Conservation (phyloP, 2,797 vertebrate species). For the Anomalospiza imberbis region DNA sequence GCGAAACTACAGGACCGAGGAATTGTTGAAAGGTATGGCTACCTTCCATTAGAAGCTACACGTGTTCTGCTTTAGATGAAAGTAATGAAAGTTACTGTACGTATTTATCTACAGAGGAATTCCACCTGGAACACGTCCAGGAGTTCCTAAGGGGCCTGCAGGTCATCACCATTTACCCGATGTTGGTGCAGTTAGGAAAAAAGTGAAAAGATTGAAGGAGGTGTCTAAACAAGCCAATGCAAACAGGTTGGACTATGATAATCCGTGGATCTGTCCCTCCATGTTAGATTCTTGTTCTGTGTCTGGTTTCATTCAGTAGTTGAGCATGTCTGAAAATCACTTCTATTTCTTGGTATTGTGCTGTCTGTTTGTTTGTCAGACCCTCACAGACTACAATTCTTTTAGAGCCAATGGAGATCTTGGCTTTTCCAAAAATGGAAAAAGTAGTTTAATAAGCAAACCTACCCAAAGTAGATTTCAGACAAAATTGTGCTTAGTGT, state of each 20-base stretch:
- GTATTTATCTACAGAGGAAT: constrained; percentile 69
- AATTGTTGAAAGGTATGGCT: constrained; percentile 69
- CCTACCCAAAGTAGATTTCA: neutral
- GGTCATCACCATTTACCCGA: constrained; percentile 70
- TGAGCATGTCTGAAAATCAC: neutral
- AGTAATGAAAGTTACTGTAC: constrained; percentile 62
- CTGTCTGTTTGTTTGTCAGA: constrained; percentile 29
- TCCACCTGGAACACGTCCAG: constrained; percentile 73
- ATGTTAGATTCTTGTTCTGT: constrained; percentile 48
- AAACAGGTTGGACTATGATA: constrained; percentile 68
- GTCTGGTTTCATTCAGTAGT: constrained; percentile 9
- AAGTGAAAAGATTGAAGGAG: constrained; percentile 84
- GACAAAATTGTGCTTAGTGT: neutral
- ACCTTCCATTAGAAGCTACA: neutral
- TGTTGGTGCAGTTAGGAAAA: constrained; percentile 79
- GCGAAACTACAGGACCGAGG: constrained; percentile 19
- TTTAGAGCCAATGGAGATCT: neutral
- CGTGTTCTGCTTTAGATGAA: constrained; percentile 33
- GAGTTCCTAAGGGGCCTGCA: constrained; percentile 73
- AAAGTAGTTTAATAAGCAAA: neutral
- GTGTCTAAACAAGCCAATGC: constrained; percentile 76
- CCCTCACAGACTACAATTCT: neutral
- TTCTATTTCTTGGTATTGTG: neutral
- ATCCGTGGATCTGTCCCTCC: constrained; percentile 45
- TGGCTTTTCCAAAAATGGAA: neutral